A percentile compares a stretch with the other conserved stretches of the same genome.
Conservation (phyloP, 2,888 invertebrate genomes). For the Chironomus tentans region DNA sequence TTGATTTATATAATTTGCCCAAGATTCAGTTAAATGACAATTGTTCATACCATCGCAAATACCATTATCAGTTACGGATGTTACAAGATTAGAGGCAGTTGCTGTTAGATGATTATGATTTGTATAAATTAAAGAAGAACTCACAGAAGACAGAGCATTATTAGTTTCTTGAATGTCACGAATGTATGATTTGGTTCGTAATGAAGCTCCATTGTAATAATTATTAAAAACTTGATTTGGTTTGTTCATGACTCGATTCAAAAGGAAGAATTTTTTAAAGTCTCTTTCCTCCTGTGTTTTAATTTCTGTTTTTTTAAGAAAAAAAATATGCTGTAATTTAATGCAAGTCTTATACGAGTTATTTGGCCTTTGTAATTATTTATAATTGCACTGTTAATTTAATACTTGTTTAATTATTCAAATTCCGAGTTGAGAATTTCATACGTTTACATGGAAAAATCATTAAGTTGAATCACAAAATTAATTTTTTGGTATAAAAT, state of each 20-base stretch:
- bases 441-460: neutral
- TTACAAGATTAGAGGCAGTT: no score
- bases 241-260: neutral
- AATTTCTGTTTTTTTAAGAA: neutral
- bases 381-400: neutral
- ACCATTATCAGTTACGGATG: neutral
- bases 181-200: neutral
- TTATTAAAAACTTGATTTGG: neutral
- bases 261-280: no score
- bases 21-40: conserved; percentile 14
- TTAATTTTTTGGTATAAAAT: neutral
- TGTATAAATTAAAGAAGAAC: no score
- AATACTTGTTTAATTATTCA: neutral
- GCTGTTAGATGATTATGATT: no score
- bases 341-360: neutral
- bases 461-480: neutral
- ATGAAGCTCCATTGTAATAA: neutral
- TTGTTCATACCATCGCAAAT: conserved; percentile 11
- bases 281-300: neutral
- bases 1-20: neutral
- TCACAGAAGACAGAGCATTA: neutral
- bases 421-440: no score
- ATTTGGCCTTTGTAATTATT: neutral
- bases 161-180: neutral
- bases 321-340: no score